Conservation (phyloP, 2,797 vertebrate species). For the Melanogrammus aeglefinus region DNA sequence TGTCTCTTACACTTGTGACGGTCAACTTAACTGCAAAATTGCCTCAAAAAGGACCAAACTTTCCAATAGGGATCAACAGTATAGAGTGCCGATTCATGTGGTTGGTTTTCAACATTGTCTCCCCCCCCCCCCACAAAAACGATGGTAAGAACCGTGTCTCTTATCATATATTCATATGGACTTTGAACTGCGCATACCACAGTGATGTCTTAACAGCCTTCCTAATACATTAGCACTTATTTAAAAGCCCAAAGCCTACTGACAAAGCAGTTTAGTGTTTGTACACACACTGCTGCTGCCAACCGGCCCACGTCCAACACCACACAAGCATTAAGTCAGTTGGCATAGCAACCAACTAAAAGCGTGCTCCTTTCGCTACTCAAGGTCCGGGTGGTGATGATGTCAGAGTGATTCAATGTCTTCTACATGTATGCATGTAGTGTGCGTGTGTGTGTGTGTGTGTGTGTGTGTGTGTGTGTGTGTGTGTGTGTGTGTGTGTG, state of each 20-base stretch:
- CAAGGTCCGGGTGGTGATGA: slow-evolving; percentile 21
- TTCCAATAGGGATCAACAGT: too few species aligned
- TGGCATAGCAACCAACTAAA: slow-evolving; percentile 37
- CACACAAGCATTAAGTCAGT: slow-evolving; percentile 29
- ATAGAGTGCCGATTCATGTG: not conserved
- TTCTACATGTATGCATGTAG: slow-evolving; percentile 1
- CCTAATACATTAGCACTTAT: not conserved
- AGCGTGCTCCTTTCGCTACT: slow-evolving; percentile 28
- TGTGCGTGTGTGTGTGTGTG: slow-evolving; percentile 24
- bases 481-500: slow-evolving; percentile 9
- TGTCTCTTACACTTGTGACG: not conserved
- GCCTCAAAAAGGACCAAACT: not conserved
- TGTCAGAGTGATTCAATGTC: slow-evolving; percentile 45
- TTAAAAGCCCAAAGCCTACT: not conserved
- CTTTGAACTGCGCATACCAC: not conserved
- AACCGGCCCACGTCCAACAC: not conserved
- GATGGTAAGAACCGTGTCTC: not conserved
- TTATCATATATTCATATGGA: not conserved
- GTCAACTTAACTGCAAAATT: not conserved
- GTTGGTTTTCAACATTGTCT: not conserved
- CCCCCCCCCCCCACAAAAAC: not conserved
- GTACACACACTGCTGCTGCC: slow-evolving; percentile 1
- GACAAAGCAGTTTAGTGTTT: slow-evolving; percentile 6
- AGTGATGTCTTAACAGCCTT: not conserved
- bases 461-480: slow-evolving; percentile 9